Percentiles rank a stretch among this genome's conserved stretches.
Evolutionary conservation across 2,113 vertebrate genomes (phyloP).

Genomic region (Camarhynchus parvulus): DNA sequence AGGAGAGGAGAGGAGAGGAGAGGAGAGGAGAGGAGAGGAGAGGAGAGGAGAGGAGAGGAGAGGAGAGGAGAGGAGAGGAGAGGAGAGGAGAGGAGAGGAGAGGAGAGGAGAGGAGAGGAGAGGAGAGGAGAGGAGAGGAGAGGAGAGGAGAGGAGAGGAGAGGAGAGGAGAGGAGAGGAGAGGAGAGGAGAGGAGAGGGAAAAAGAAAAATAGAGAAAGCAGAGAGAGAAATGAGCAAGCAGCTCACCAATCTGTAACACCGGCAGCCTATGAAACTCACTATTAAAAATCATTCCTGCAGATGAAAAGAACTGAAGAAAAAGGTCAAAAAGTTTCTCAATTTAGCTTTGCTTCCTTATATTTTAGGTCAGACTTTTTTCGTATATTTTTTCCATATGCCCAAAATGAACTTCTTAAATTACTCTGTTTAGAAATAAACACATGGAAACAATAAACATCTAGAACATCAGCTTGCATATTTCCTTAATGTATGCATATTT

Average conservation of each 20-base stretch:
- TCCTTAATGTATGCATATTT: constrained; percentile 73
- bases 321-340: background rate
- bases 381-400: constrained; percentile 48
- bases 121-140: too few species aligned
- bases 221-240: background rate
- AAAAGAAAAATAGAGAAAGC: fast-evolving
- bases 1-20: too few species aligned
- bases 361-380: background rate
- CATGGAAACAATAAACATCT: constrained; percentile 71
- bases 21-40: too few species aligned
- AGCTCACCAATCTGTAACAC: background rate
- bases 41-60: too few species aligned
- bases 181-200: too few species aligned
- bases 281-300: background rate
- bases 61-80: too few species aligned
- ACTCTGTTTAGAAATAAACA: constrained; percentile 72
- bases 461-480: constrained; percentile 63
- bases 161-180: too few species aligned
- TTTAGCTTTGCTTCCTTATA: background rate
- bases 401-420: constrained; percentile 52
- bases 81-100: too few species aligned
- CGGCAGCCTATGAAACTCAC: fast-evolving
- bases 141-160: too few species aligned
- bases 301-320: background rate
- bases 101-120: background rate